Conservation (phyloP, 2,888 invertebrate species). For the Drosophila peninsularis region DNA sequence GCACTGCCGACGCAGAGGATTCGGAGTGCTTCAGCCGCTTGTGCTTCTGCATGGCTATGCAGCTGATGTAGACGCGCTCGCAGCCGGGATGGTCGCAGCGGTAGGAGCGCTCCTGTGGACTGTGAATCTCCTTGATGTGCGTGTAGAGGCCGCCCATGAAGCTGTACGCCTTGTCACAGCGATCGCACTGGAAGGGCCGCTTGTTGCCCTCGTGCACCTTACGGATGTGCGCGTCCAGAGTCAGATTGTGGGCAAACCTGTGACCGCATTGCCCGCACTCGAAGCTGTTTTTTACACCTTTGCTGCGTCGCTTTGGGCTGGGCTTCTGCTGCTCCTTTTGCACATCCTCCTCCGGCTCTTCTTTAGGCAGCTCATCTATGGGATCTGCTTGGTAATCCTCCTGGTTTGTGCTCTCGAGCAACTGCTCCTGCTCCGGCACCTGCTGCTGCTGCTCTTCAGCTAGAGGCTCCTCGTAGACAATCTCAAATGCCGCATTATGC, state of each 20-base stretch:
- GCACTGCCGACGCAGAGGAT: conserved; percentile 20
- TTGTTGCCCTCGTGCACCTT: conserved; percentile 81
- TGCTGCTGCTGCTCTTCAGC: conserved; percentile 33
- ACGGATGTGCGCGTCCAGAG: conserved; percentile 76
- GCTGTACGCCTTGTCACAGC: conserved; percentile 81
- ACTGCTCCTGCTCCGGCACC: conserved; percentile 39
- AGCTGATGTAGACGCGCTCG: conserved; percentile 80
- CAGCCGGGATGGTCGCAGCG: conserved; percentile 77
- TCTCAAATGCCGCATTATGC: conserved; percentile 36
- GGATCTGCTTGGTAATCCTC: conserved; percentile 60
- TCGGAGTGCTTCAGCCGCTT: conserved; percentile 79
- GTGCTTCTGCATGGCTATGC: conserved; percentile 81
- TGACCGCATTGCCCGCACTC: conserved; percentile 75
- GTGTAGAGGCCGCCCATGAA: conserved; percentile 82
- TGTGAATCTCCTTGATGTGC: conserved; percentile 80
- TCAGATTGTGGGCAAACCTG: conserved; percentile 77
- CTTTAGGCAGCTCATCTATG: conserved; percentile 37
- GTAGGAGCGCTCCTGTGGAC: conserved; percentile 68
- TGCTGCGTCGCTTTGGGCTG: conserved; percentile 18
- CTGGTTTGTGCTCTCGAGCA: conserved; percentile 41
- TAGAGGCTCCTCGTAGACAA: conserved; percentile 60
- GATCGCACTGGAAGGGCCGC: conserved; percentile 79
- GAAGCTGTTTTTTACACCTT: conserved; percentile 66
- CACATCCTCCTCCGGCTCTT: not conserved
- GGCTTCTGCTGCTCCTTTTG: not conserved